Base-by-base conservation (phyloP, 1,140 invertebrate species). In the Dufourea novaeangliae region DNA sequence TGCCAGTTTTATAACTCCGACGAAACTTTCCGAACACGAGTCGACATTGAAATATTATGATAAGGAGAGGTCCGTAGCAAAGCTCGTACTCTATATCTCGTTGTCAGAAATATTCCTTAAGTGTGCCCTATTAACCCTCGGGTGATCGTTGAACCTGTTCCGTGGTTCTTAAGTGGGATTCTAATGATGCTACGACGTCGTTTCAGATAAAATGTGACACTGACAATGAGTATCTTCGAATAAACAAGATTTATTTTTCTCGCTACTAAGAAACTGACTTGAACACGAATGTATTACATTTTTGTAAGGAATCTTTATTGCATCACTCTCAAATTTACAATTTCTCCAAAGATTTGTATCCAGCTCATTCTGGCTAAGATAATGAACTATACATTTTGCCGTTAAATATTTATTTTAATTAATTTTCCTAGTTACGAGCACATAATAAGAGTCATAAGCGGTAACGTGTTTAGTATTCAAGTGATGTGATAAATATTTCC, bases 81-180 rank as follows among this genome's bases (percentile, higher is more conserved):
- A 69, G 32, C 56, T 54, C 34, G n/a, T 41, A 52, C 20, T 69
- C 27, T 52, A n/a, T 50, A 14, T 69, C 46, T 56, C 11, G 14
- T 6, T 11, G 20, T 52, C 50, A n/a, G 41, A 66, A 50, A 67
- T 20, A 34, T 52, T 52, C n/a, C 41, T 66, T 22, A 34, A 67
- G 46, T 67, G n/a, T 57, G 37, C 34, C 25, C 25, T 44, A 27
- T 57, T 70, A 56, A 57, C 22, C 25, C 52, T 41, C 10, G 25
- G 22, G 25, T 62, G 14, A 41, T 57, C 54, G 32, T 70, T 32
- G 52, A 57, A 41, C 4, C 12, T 17, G 29, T 34, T n/a, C 27
- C 11, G 27, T 66, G 20, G 29, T n/a, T 25, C 46, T 67, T 22
- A 6, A 67, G n/a, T 25, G 41, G 25, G 25, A 4, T 46, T 25